Evolutionary conservation across 92 coral and sea anemone genomes (phyloP).

Genomic region (Metridium senile): DNA sequence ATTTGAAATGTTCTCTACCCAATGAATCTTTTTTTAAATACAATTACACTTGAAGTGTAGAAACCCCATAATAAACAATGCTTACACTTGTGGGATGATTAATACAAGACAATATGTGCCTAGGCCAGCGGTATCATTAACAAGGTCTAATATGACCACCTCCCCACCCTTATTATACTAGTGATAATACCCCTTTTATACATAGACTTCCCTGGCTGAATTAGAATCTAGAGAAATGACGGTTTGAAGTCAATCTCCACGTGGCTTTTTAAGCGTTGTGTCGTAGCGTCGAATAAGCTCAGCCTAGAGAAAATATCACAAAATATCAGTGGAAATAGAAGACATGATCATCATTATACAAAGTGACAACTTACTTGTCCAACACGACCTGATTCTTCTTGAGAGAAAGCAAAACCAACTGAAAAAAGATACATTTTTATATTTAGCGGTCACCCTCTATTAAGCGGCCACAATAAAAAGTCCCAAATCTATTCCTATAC

Average conservation of each 20-base stretch:
- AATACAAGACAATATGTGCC: not conserved
- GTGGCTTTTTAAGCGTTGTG: constrained; percentile 95
- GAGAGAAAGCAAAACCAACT: constrained; percentile 99
- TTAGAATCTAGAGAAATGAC: not conserved
- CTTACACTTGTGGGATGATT: constrained; percentile 14
- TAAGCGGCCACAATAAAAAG: too few species aligned
- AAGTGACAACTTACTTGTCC: constrained; percentile 69
- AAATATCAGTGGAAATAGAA: not conserved
- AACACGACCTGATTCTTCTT: constrained; percentile 93
- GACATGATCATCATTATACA: not conserved
- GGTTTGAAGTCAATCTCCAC: constrained; percentile 74
- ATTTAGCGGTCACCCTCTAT: too few species aligned
- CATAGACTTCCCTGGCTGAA: constrained; percentile 26
- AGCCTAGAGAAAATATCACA: constrained; percentile 66
- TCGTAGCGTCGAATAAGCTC: constrained; percentile 97
- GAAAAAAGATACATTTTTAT: constrained; percentile 7
- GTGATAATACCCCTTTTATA: not conserved
- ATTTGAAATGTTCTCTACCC: not conserved
- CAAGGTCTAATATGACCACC: not conserved
- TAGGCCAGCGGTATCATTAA: not conserved
- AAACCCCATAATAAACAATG: not conserved
- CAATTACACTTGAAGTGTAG: not conserved
- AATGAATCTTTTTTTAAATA: not conserved
- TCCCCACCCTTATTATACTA: not conserved
- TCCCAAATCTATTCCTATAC: too few species aligned